Percentiles rank a stretch among this genome's conserved stretches.
These are phyloP conservation scores for Chrysotoxum bicinctum DNA, from an alignment of 2,888 invertebrate species.

Conservation along the genomic window DNA sequence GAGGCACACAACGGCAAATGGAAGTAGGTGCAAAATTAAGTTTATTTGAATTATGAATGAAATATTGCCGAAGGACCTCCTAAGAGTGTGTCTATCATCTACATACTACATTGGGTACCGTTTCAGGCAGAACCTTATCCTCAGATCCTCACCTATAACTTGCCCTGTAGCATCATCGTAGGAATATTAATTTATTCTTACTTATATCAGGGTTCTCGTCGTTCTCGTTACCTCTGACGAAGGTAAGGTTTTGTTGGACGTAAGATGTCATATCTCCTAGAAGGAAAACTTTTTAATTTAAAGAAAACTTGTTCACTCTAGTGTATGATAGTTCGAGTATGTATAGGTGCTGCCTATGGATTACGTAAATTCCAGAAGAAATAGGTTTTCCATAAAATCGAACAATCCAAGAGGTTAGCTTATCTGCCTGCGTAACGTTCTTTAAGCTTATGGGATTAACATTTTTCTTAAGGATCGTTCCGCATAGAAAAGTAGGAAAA, in stretches of 20 bases:
- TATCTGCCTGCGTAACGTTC: slow-evolving; percentile 2
- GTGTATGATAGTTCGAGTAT: not conserved
- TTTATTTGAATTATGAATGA: slow-evolving; percentile 63
- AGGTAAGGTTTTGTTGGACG: slow-evolving; percentile 8
- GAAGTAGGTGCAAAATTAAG: slow-evolving; percentile 56
- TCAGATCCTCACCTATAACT: not conserved
- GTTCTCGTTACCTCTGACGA: not conserved
- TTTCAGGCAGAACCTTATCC: not conserved
- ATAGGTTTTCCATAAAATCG: slow-evolving; percentile 17
- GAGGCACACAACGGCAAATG: not conserved
- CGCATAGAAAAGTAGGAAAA: slow-evolving; percentile 27
- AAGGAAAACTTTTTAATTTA: slow-evolving; percentile 22
- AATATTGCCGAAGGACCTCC: slow-evolving; percentile 41
- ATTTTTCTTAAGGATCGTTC: slow-evolving; percentile 34
- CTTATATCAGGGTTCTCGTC: not conserved
- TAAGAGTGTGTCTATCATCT: not conserved
- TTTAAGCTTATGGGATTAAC: slow-evolving; percentile 22
- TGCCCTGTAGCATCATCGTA: not conserved
- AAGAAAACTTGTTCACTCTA: slow-evolving; percentile 9
- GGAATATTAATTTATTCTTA: slow-evolving; percentile 20
- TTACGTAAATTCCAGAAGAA: not conserved
- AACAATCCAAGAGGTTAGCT: slow-evolving; percentile 14
- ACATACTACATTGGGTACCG: not conserved
- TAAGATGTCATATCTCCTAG: slow-evolving; percentile 30
- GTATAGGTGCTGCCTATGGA: not conserved